A percentile compares a stretch with the other conserved stretches of the same genome.
Conservation (phyloP, 2,113 vertebrate genomes). For the Anas platyrhynchos region DNA sequence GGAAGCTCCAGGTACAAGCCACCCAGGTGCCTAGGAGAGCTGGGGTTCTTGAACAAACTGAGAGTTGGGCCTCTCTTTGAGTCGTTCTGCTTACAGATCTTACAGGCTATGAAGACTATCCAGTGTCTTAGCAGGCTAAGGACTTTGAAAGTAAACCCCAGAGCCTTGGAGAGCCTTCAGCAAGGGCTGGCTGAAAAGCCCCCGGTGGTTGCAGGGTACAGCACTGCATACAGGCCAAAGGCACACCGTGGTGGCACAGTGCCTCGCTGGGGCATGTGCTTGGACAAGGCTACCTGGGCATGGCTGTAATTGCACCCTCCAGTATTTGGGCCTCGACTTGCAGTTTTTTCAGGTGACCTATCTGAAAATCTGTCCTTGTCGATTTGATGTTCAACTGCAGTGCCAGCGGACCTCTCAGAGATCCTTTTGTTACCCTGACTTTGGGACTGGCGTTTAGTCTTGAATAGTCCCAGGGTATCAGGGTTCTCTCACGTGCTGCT, state of each 20-base stretch:
- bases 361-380: neutral
- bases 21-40: neutral
- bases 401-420: accelerated
- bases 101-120: neutral
- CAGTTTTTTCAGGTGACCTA: neutral
- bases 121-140: neutral
- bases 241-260: accelerated
- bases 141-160: neutral
- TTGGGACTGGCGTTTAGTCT: neutral
- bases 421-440: neutral
- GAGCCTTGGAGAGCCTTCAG: neutral
- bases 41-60: neutral
- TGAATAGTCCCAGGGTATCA: neutral
- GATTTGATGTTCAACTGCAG: neutral
- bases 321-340: neutral
- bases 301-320: neutral
- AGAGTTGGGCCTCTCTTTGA: neutral
- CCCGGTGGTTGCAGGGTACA: neutral
- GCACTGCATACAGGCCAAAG: neutral
- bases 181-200: neutral
- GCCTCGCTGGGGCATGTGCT: neutral
- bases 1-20: neutral
- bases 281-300: neutral
- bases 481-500: neutral
- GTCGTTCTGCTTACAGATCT: neutral